A percentile compares a stretch with the other conserved stretches of the same genome.
Conservation (phyloP, 2,888 invertebrate species). For the Gortyna flavago region DNA sequence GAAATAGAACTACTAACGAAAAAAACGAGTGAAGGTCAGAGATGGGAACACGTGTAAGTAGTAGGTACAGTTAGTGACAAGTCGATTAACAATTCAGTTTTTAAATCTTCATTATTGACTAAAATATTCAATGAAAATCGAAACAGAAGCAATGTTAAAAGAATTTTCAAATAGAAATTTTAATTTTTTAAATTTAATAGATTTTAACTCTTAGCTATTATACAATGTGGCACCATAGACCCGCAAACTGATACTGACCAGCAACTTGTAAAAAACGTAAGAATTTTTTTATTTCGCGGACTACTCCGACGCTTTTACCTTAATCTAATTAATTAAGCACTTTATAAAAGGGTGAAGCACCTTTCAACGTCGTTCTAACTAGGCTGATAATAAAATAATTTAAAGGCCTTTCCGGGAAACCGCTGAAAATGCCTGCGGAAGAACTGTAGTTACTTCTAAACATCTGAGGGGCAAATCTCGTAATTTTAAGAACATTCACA, state of each 20-base stretch:
- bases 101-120: neutral
- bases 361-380: neutral
- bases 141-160: too few relatives aligned
- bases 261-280: too few relatives aligned
- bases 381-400: neutral
- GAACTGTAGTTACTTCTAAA: neutral
- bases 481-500: neutral
- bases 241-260: too few relatives aligned
- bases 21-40: slow-evolving; percentile 30
- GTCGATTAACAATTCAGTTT: neutral
- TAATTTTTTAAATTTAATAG: too few relatives aligned
- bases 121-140: neutral
- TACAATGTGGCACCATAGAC: too few relatives aligned
- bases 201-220: too few relatives aligned
- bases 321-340: neutral
- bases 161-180: too few relatives aligned
- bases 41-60: neutral
- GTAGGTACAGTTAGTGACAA: too few relatives aligned
- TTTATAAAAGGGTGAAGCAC: neutral
- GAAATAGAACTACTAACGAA: slow-evolving; percentile 21
- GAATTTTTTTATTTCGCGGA: too few relatives aligned
- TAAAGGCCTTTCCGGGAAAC: neutral
- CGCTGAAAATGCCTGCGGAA: neutral
- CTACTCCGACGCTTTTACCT: too few relatives aligned
- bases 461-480: neutral